Evolutionary conservation across 2,888 invertebrate species (phyloP), one percentile per base, ranked within the genome.

Genomic region (Hydroisotoma schaefferi): DNA sequence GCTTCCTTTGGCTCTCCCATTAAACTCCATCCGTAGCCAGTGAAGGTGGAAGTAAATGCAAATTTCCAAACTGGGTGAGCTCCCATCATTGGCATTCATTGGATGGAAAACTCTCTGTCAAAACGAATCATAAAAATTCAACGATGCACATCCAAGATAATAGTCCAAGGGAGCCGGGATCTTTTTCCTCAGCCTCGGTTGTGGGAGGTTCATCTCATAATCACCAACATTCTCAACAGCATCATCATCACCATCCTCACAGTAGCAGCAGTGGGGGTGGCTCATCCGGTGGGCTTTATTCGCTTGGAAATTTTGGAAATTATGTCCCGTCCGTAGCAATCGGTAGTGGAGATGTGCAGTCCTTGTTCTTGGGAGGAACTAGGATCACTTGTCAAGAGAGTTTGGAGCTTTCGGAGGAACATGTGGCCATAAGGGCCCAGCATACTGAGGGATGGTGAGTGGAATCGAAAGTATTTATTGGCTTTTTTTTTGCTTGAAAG

Each of bases 81-180:
- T 83, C 87, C 74, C 87, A 87, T 77, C 86, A 86, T 71, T 90
- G 89, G 90, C 84, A 85, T 76, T 86, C 87, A 60, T 77, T 90
- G 60, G 88, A 89, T 74, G 86, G 87, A 73, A 80, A 68, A 53
- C 44, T 72, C 82, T 23, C 84, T 83, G 74, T 84, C 83, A 61
- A 88, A 86, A 78, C 86, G 85, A 73, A 87, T 87, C 85, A 83
- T 63, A 83, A 84, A 71, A 87, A 87, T 73, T 86, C 87, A 1
- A 87, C 87, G 1, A 79, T 88, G 56, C 83, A 83, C 78, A 82
- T 84, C 73, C 75, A 64, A 29, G 74, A 74, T 53, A 66, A 62
- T 76, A 1, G 75, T 74, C 15, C 80, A 80, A 29, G 57, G 76
- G 67, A 77, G 23, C 18, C 33, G 8, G 28, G 44, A 6, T 44